Base-by-base conservation (phyloP, 2,797 vertebrate genomes). In the Otolemur crassicaudatus region DNA sequence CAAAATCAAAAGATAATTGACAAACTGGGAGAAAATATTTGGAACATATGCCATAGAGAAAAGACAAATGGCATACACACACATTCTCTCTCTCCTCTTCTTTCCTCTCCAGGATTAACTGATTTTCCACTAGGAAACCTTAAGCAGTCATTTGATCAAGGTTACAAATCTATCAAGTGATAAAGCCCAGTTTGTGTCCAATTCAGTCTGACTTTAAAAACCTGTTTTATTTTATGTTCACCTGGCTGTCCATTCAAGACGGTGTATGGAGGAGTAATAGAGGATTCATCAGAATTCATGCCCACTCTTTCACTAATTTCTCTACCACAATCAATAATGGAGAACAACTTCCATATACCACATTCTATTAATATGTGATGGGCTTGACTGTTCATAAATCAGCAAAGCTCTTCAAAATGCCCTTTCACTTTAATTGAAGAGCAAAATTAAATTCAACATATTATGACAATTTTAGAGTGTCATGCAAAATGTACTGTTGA, bases 391-490 rank as follows among this genome's bases (percentile, higher is more conserved):
- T 60, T 77, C 12, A 34, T 75, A 63, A 96, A 73, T 87, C 34
- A 91, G 61, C 27, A 40, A 76, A 60, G 53, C n/a, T 84, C 75
- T 90, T 90, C 65, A 79, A 87, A 85, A 37, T 49, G 8, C 20
- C 76, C 73, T 67, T 88, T 90, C 61, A 5, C 60, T 82, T 87
- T 94, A 85, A 96, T 14, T 87, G 72, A 79, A 43, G 60, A 87
- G 46, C 16, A 89, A 85, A 77, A 81, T 49, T 75, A 22, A 65
- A 84, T 72, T 83, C 94, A 94, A 81, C 0, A 2, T 1, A 25
- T 76, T 90, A 77, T 43, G 79, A 29, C 13, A 34, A 83, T 70
- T 60, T 93, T 69, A 84, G 75, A 69, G 25, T 73, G 60, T 49
- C 83, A 95, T 29, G 80, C 2, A 75, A 53, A 93, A 60, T 76